Conservation (phyloP, 2,888 invertebrate species). For the Orthosia gracilis region DNA sequence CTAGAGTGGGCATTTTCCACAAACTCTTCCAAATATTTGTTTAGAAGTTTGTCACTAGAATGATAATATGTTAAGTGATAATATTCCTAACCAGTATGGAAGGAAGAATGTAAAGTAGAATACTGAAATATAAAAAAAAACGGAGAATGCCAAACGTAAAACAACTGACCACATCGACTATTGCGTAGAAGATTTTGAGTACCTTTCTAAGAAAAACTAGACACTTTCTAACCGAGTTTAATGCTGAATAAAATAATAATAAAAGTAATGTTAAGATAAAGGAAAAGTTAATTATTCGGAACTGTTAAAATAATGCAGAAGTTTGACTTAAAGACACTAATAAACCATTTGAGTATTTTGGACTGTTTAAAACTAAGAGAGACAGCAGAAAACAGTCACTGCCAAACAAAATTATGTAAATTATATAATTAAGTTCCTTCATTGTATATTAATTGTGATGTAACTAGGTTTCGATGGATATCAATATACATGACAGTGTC, state of each 20-base stretch:
- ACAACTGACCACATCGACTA: background rate
- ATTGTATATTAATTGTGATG: slow-evolving; percentile 21
- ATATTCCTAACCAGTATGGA: background rate
- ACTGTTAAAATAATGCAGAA: background rate
- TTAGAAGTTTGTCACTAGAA: slow-evolving; percentile 9
- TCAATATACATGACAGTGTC: slow-evolving; percentile 30
- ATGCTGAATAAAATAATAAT: background rate
- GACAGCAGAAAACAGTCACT: background rate
- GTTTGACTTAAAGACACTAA: background rate
- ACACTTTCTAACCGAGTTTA: slow-evolving; percentile 4
- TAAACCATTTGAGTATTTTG: background rate
- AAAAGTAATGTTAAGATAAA: background rate
- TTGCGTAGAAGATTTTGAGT: background rate
- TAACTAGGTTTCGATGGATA: slow-evolving; percentile 37
- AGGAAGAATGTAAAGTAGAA: slow-evolving; percentile 9
- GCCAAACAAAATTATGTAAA: slow-evolving; percentile 3
- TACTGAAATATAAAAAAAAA: background rate
- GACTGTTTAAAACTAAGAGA: background rate
- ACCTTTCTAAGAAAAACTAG: background rate
- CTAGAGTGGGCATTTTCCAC: slow-evolving; percentile 25
- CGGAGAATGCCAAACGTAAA: background rate
- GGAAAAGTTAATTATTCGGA: background rate
- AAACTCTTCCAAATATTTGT: slow-evolving; percentile 26
- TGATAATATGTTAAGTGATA: slow-evolving; percentile 32
- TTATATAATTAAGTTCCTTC: slow-evolving; percentile 19